phyloP scores from a whole-genome alignment of 2,113 vertebrate genomes.

The Gymnorhina tibicen region DNA sequence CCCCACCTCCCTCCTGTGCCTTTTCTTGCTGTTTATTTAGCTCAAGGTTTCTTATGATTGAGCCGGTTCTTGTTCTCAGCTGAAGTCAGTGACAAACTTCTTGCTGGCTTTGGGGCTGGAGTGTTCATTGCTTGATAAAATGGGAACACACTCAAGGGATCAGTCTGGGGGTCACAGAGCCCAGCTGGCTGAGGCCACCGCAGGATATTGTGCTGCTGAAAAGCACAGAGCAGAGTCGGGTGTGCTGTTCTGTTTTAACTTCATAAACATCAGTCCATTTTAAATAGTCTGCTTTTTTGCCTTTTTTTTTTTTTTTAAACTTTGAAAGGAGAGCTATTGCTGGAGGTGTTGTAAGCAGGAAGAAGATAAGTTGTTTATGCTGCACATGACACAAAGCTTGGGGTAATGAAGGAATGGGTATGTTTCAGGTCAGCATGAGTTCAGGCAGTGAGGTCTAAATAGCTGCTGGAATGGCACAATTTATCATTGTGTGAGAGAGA shows the following conservation, averaged over 20 bases:
- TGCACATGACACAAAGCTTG: not conserved
- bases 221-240: not conserved
- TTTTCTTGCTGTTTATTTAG: constrained; percentile 47
- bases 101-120: not conserved
- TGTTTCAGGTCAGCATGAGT: not conserved
- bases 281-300: not conserved
- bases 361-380: constrained; percentile 7
- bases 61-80: not conserved
- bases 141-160: constrained; percentile 12
- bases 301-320: not conserved
- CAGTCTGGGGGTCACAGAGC: not conserved
- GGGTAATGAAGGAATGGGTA: constrained; percentile 4
- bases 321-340: not conserved
- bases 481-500: constrained; percentile 5
- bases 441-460: constrained; percentile 18
- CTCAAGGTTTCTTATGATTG: constrained; percentile 3
- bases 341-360: constrained; percentile 29
- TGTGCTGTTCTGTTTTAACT: not conserved
- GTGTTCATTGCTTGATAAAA: constrained; percentile 13
- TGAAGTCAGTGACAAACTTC: constrained; percentile 40
- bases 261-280: not conserved
- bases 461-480: not conserved
- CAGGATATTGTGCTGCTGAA: not conserved
- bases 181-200: not conserved
- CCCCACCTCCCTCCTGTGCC: not conserved